Evolutionary conservation across 2,797 vertebrate species (phyloP), one percentile per base, ranked within the genome.

Genomic region (Halcyon leucocephala): DNA sequence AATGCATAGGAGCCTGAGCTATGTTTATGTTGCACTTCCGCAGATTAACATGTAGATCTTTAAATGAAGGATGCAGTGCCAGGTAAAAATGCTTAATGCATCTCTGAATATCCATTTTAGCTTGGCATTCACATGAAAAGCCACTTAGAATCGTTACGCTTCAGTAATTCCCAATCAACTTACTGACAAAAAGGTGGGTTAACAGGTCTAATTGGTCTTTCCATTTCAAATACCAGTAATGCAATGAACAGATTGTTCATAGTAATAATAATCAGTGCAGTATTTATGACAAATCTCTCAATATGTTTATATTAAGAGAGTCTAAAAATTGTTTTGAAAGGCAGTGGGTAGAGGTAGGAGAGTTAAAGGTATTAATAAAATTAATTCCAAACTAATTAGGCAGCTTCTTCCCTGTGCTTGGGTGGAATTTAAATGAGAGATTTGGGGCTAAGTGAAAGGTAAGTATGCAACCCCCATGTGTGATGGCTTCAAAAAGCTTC

Each of bases 131-230:
- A 93, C 74, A 74, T 83, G 91, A 96, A 96, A 97, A 96, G 94
- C 95, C 94, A 94, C 94, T 97, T 94, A 96, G 72, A 94, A 91
- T 86, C 72, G 76, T 94, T 95, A 93, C 2, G 66, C 86, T 95
- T 88, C 95, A 87, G 84, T 94, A 96, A 96, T 93, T 96, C 92
- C 84, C 92, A 93, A 92, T 96, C 95, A 96, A 95, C 94, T 93
- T 90, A 81, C 91, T 94, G 86, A 96, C 92, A 97, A 95, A 97
- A 95, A 97, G 95, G 90, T 97, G 95, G 67, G 89, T 95, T 97
- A 97, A 96, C 93, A 73, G 90, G 90, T 93, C 90, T 97, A 93
- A 96, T 96, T 97, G 92, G 92, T 93, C 95, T 93, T 96, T 94
- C 95, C 83, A 96, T 96, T 95, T 93, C 74, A 77, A 95, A 95